Evolutionary conservation across 1,140 invertebrate species (phyloP).

Genomic region (Leptopilina clavipes): DNA sequence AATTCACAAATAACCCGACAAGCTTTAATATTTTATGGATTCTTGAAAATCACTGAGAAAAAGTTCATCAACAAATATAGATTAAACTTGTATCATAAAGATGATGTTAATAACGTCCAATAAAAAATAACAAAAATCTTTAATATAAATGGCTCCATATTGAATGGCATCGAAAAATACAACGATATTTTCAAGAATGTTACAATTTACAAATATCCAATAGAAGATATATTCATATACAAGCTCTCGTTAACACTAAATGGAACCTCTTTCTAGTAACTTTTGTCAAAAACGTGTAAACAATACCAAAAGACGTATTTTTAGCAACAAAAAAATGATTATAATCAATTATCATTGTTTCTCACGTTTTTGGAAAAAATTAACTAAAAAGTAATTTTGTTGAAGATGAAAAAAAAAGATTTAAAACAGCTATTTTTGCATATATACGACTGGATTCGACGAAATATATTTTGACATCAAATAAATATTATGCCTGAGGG

Average conservation of each 20-base stretch:
- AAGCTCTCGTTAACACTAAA: neutral
- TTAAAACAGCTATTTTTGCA: neutral
- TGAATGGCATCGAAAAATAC: slow-evolving; percentile 34
- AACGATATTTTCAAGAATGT: slow-evolving; percentile 36
- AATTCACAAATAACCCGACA: neutral
- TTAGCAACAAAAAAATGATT: neutral
- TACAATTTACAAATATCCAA: slow-evolving; percentile 23
- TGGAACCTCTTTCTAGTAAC: neutral
- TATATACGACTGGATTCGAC: neutral
- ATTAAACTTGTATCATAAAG: neutral
- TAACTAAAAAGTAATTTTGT: neutral
- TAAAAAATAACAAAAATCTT: slow-evolving; percentile 39
- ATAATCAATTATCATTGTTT: neutral
- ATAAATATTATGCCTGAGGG: neutral
- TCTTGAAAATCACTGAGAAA: neutral
- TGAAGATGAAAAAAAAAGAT: slow-evolving; percentile 13
- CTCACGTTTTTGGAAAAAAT: neutral
- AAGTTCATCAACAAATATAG: no score
- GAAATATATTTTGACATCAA: neutral
- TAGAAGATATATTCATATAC: slow-evolving; percentile 27
- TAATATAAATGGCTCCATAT: slow-evolving; percentile 37
- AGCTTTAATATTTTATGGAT: neutral
- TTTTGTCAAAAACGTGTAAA: neutral
- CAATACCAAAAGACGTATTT: neutral
- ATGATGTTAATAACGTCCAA: slow-evolving; percentile 37